Conservation (phyloP, 2,797 vertebrate species). For the Microcaecilia unicolor region DNA sequence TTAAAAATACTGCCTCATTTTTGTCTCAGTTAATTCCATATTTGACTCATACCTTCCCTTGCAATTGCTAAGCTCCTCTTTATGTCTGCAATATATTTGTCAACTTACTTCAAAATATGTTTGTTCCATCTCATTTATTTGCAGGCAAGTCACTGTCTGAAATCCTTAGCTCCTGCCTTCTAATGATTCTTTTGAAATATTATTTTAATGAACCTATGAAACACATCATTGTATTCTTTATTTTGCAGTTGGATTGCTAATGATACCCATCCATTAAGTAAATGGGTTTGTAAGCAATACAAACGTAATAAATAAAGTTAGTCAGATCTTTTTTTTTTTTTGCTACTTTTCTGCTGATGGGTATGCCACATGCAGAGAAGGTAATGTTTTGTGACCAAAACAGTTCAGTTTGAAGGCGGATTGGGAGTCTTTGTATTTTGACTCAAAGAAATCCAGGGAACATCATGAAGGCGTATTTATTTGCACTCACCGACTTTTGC, state of each 20-base stretch:
- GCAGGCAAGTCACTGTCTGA: slow-evolving; percentile 67
- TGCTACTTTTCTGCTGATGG: slow-evolving; percentile 67
- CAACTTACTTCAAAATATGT: slow-evolving; percentile 62
- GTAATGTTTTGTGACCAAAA: slow-evolving; percentile 74
- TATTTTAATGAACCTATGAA: slow-evolving; percentile 80
- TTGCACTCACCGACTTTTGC: slow-evolving; percentile 16
- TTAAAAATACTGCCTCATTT: slow-evolving; percentile 19
- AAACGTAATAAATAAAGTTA: slow-evolving; percentile 78
- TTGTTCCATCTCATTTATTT: slow-evolving; percentile 74
- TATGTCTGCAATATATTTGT: slow-evolving; percentile 54
- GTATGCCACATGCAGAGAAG: slow-evolving; percentile 55
- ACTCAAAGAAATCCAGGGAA: slow-evolving; percentile 27
- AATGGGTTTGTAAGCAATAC: slow-evolving; percentile 79
- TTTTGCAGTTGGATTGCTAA: slow-evolving; percentile 76
- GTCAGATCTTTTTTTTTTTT: slow-evolving; percentile 53
- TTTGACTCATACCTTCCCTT: slow-evolving; percentile 20
- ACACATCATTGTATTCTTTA: slow-evolving; percentile 76
- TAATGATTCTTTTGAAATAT: slow-evolving; percentile 79
- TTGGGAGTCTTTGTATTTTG: slow-evolving; percentile 37
- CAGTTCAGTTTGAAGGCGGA: slow-evolving; percentile 49
- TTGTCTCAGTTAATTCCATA: slow-evolving; percentile 31
- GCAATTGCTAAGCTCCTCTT: slow-evolving; percentile 37
- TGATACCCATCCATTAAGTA: slow-evolving; percentile 87
- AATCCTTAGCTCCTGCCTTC: slow-evolving; percentile 65
- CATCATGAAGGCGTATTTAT: slow-evolving; percentile 19